Evolutionary conservation across 2,797 vertebrate genomes (phyloP).

Genomic region (Prionace glauca): DNA sequence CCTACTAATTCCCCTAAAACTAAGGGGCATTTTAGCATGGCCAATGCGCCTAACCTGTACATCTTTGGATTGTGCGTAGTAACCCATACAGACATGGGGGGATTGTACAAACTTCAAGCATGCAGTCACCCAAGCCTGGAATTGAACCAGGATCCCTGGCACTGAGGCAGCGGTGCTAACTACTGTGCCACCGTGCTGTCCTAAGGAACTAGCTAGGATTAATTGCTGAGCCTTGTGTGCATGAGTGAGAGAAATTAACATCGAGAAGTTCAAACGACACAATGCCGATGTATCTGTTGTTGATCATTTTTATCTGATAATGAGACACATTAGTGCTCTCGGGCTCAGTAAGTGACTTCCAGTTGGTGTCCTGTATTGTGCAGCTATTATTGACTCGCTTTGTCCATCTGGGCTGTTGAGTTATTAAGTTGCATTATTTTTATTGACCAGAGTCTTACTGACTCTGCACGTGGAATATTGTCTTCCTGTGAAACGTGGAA

Average conservation of each 20-base stretch:
- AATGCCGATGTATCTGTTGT: neutral
- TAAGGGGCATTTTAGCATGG: no score
- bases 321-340: neutral
- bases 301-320: neutral
- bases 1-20: no score
- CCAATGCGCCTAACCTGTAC: no score
- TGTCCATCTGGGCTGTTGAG: neutral
- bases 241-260: neutral
- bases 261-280: neutral
- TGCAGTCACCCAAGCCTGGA: no score
- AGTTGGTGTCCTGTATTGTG: neutral
- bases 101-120: no score
- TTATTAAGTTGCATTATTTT: neutral
- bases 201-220: neutral
- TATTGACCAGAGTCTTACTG: neutral
- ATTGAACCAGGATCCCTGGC: no score
- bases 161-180: no score
- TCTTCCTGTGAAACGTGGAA: neutral
- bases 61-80: no score
- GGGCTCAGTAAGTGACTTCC: neutral
- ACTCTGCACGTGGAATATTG: neutral
- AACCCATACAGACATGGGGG: no score
- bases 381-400: neutral
- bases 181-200: no score
- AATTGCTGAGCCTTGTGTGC: neutral